These are phyloP conservation scores for Helogale parvula DNA, from an alignment of 2,113 vertebrate genomes.

Conservation along the genomic window DNA sequence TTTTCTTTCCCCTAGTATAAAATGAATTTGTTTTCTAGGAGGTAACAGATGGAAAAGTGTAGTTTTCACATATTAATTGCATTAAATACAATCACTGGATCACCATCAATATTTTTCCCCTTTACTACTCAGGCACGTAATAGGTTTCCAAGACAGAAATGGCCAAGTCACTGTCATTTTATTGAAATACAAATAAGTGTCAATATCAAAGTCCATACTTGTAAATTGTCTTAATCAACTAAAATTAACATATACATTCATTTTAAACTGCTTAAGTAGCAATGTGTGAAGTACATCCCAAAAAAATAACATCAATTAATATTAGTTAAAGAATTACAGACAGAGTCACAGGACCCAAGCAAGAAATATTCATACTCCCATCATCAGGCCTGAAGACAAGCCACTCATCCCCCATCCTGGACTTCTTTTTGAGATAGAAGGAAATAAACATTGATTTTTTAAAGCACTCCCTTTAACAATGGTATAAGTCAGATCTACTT, in stretches of 20 bases:
- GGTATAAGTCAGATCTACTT: not conserved
- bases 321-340: not conserved
- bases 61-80: not conserved
- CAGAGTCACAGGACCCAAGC: not conserved
- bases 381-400: not conserved
- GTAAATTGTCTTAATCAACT: not conserved
- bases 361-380: not conserved
- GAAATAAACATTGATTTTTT: not conserved
- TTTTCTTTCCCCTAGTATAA: not conserved
- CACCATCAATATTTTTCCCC: not conserved
- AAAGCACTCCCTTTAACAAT: not conserved
- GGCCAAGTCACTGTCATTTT: not conserved
- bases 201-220: not conserved
- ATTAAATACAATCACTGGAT: not conserved
- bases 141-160: not conserved
- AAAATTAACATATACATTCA: not conserved
- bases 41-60: not conserved
- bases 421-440: not conserved
- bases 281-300: not conserved
- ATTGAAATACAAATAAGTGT: not conserved
- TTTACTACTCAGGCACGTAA: not conserved
- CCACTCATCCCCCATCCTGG: not conserved
- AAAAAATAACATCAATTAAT: not conserved
- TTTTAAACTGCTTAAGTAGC: not conserved
- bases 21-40: conserved; percentile 12